These are phyloP conservation scores for Asobara japonica DNA, from an alignment of 1,140 invertebrate species.

Conservation along the genomic window DNA sequence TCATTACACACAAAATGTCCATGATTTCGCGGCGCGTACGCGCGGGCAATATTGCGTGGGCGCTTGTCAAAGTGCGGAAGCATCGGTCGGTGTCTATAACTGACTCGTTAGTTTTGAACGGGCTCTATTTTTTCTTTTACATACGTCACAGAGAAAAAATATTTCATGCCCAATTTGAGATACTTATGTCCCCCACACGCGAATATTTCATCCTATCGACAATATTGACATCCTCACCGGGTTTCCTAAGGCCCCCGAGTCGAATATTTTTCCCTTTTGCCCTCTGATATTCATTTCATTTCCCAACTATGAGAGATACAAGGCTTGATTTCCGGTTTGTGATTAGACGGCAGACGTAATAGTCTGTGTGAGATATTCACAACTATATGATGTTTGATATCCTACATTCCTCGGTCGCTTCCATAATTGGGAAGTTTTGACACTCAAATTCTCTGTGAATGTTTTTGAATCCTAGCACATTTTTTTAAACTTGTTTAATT, in stretches of 20 bases:
- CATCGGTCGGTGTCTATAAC: not conserved
- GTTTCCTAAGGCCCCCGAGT: not conserved
- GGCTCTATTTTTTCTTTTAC: not conserved
- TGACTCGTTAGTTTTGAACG: not conserved
- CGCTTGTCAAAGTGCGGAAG: not conserved
- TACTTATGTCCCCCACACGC: too few species aligned
- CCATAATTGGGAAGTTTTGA: not conserved
- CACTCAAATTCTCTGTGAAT: too few species aligned
- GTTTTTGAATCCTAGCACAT: too few species aligned
- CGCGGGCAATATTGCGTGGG: not conserved
- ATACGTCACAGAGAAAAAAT: not conserved
- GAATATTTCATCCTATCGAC: too few species aligned
- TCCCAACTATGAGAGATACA: not conserved
- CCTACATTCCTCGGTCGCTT: not conserved
- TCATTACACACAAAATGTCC: not conserved
- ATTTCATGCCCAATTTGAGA: too few species aligned
- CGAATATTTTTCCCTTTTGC: not conserved
- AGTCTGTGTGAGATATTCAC: not conserved
- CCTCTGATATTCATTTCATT: not conserved
- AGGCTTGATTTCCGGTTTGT: not conserved
- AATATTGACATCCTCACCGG: not conserved
- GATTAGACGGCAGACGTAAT: constrained; percentile 1
- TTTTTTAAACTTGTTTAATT: too few species aligned
- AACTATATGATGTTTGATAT: not conserved
- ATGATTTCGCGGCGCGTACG: not conserved